These are phyloP conservation scores for Crenuchus spilurus DNA, from an alignment of 2,797 vertebrate genomes.

Conservation along the genomic window DNA sequence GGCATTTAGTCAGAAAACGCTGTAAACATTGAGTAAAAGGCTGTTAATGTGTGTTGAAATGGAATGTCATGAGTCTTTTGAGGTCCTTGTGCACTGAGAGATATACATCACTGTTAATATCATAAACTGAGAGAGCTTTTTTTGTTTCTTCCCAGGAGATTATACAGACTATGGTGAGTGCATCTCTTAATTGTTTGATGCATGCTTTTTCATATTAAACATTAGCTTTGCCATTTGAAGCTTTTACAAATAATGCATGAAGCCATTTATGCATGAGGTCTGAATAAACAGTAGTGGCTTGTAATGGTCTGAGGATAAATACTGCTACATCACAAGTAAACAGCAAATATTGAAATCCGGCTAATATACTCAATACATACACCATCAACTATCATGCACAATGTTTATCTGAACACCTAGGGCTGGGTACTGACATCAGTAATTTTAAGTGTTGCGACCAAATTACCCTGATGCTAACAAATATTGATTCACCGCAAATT, in stretches of 20 bases:
- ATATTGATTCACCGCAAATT: too few relatives aligned
- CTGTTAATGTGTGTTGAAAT: not conserved
- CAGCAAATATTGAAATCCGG: too few relatives aligned
- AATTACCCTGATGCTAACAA: too few relatives aligned
- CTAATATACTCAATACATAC: too few relatives aligned
- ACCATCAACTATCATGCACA: too few relatives aligned
- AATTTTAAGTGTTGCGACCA: too few relatives aligned
- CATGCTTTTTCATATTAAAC: slow-evolving; percentile 13
- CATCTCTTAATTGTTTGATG: slow-evolving; percentile 15
- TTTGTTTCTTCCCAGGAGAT: slow-evolving; percentile 41
- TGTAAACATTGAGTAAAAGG: not conserved
- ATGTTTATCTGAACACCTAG: too few relatives aligned
- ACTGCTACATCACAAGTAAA: too few relatives aligned
- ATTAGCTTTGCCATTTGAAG: slow-evolving; percentile 13
- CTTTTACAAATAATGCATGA: not conserved
- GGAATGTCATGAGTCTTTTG: not conserved
- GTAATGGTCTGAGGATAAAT: not conserved
- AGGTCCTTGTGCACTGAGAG: slow-evolving; percentile 7
- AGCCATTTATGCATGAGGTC: not conserved
- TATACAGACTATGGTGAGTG: slow-evolving; percentile 52
- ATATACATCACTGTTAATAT: slow-evolving; percentile 14
- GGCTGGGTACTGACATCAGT: too few relatives aligned
- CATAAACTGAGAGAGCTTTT: slow-evolving; percentile 6
- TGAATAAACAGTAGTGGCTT: slow-evolving; percentile 15
- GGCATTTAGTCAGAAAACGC: not conserved